phyloP scores from a whole-genome alignment of 1,140 invertebrate species.

The Harpegnathos saltator region DNA sequence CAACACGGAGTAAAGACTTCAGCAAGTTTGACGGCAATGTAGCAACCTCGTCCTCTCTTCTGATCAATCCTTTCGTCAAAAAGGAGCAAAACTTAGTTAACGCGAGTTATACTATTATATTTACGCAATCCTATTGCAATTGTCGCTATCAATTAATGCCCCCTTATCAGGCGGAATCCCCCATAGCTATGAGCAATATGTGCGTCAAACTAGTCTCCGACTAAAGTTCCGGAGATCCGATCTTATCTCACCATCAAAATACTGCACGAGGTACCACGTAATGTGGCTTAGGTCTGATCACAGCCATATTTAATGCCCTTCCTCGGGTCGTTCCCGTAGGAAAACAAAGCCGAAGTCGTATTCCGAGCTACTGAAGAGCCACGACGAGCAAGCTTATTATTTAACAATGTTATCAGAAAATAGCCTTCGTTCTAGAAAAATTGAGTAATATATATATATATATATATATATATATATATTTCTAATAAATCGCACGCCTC shows the following conservation, averaged over 20 bases:
- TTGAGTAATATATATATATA: too few species aligned
- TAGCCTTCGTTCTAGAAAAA: background rate
- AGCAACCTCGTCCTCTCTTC: background rate
- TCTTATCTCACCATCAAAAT: slow-evolving; percentile 12
- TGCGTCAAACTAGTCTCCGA: background rate
- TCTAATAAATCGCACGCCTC: background rate
- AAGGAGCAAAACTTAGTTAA: background rate
- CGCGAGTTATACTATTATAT: too few species aligned
- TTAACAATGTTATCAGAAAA: background rate
- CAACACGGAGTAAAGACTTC: background rate
- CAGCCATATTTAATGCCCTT: slow-evolving; percentile 12
- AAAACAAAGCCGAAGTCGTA: background rate
- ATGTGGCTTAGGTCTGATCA: slow-evolving; percentile 9
- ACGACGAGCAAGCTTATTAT: background rate
- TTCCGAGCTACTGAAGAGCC: background rate
- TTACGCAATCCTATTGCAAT: background rate
- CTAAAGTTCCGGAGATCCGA: background rate
- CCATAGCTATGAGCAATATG: background rate
- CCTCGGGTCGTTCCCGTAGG: background rate
- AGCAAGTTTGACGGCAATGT: background rate
- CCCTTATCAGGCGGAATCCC: background rate
- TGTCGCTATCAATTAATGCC: background rate
- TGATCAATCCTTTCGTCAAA: background rate
- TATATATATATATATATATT: too few species aligned
- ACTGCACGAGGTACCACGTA: background rate